Evolutionary conservation across 2,113 vertebrate genomes (phyloP), one percentile per base, ranked within the genome.

Genomic region (Mastomys natalensis): DNA sequence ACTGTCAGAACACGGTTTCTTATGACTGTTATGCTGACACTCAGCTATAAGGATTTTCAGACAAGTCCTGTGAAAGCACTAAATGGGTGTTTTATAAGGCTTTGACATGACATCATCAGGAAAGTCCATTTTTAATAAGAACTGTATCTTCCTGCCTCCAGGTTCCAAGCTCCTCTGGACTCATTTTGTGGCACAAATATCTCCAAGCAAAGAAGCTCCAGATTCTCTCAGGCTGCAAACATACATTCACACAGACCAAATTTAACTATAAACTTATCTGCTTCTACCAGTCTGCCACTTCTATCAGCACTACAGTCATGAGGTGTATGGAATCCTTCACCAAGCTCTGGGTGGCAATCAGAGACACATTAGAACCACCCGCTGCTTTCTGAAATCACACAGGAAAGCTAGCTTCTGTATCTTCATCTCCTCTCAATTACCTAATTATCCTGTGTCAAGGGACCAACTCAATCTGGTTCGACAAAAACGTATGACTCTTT

Each of bases 71-170:
- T 84, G 93, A 91, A 95, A 93, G n/a, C 70, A 92, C 45, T 73
- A 92, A 97, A 78, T 21, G 72, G 76, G 19, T 82, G 11, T 95
- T 97, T 93, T 88, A 88, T 73, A 86, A 88, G 76, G 29, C 13
- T 93, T 95, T 37, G 66, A 87, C 60, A 93, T 26, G 10, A 16
- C 55, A 94, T 92, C 73, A 89, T 81, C 17, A 89, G 40, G 26
- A 96, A 94, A 87, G 55, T 24, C 43, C 53, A 84, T 55, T 90
- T 97, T 95, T 90, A 96, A 68, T 91, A 95, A 95, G 84, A 74
- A 96, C 24, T 34, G 1, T 64, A 34, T 66, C 7, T 68, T 92
- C 22, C 53, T 76, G 16, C 19, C 84, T 55, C 48, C 43, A 45
- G 26, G 4, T 78, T 70, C 58, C 43, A 73, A 90, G 74, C 3